Base-by-base conservation (phyloP, 2,113 vertebrate species). In the Pelvicachromis taeniatus region DNA sequence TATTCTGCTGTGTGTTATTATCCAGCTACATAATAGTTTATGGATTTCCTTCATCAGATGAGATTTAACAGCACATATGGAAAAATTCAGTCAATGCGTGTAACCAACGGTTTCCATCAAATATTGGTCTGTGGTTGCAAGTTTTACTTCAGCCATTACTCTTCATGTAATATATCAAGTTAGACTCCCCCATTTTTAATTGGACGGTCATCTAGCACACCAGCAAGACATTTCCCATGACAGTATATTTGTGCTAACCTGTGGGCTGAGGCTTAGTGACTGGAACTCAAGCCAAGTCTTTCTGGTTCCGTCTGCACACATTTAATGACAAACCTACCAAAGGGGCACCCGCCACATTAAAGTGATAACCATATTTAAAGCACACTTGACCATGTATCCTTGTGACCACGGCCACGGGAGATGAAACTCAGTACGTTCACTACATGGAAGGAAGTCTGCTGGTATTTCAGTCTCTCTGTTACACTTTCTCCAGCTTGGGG, bases 231-330 rank as follows among this genome's bases (percentile, higher is more conserved):
- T 58, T 86, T 97, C 95, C 95, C 96, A 95, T 92, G 94, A 94
- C 95, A 95, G 96, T 96, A 61, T 96, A 95, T 97, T 97, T 96
- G 92, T 93, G 93, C 88, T 96, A 96, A 97, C 97, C 97, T 96
- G 94, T 92, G 87, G 81, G 97, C 96, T 97, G 95, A 97, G 95
- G 96, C 95, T 97, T 96, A 97, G 97, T 97, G 96, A 95, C 95
- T 93, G 94, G 90, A 87, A 95, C 94, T 95, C 94, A 94, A 95
- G 96, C 94, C 94, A 96, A 96, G 95, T 95, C 95, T 85, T 93
- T 94, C 93, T 93, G 92, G 89, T 91, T 29, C n/a, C 5, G 52
- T 29, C 35, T 65, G 4, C 70, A 29, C 54, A 59, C 58, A 40
- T 58, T 12, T 52, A 21, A 52, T 40, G 33, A 77, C 23, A 21